Percentiles rank a stretch among this genome's conserved stretches.
Conservation (phyloP, 2,888 invertebrate species). For the Dasysyrphus tricinctus region DNA sequence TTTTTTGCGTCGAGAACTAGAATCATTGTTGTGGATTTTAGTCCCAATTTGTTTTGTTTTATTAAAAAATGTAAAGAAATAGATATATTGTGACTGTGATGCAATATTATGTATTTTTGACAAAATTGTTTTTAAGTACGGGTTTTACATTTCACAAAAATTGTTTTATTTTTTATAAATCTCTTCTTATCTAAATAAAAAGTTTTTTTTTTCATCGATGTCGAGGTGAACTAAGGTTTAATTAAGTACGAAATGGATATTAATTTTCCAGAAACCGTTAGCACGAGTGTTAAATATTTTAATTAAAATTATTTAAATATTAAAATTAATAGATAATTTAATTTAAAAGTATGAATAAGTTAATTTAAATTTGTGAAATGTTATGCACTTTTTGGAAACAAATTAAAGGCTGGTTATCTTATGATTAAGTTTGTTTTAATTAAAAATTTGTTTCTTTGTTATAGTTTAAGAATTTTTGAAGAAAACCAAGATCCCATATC, state of each 20-base stretch:
- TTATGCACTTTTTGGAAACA: constrained; percentile 36
- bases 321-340: not conserved
- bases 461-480: not conserved
- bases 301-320: not conserved
- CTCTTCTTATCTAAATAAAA: not conserved
- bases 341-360: not conserved
- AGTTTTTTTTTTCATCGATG: not conserved
- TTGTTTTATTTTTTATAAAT: not conserved
- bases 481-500: too few species aligned
- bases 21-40: constrained; percentile 70
- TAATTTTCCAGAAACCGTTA: not conserved
- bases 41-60: constrained; percentile 59
- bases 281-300: not conserved
- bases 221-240: not conserved
- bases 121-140: constrained; percentile 17
- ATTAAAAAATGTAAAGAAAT: not conserved
- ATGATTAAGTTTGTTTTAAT: constrained; percentile 3
- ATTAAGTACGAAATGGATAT: not conserved
- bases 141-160: constrained; percentile 52
- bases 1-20: constrained; percentile 63
- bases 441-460: not conserved
- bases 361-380: constrained; percentile 61
- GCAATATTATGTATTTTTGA: constrained; percentile 39
- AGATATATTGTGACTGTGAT: constrained; percentile 44
- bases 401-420: constrained; percentile 68